Evolutionary conservation across 1,140 invertebrate genomes (phyloP), one percentile per base, ranked within the genome.

Genomic region (Drosophila busckii): DNA sequence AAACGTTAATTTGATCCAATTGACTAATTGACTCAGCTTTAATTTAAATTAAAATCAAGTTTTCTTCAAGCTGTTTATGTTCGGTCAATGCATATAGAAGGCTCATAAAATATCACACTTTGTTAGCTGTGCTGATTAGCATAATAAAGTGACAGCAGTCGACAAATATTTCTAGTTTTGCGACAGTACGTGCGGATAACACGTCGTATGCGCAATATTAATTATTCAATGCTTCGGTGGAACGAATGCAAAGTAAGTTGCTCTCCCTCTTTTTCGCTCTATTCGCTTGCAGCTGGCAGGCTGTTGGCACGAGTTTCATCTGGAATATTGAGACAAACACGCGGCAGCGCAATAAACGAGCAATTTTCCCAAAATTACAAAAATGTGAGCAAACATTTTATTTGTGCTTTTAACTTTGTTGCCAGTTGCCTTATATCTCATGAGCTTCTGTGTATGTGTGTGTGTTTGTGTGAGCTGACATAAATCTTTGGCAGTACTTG

Each of bases 301-400:
- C 22, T 25, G 23, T 16, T 28, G 42, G 6, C 19, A 23, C 63
- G 62, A 68, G 52, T 71, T 71, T 54, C 56, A 80, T 56, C 50
- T 68, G 29, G 48, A 60, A 46, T 45, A 22, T 31, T 32, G 53
- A 37, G 53, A 56, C 45, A 61, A 73, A 58, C 59, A 70, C 68
- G 50, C 44, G 55, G 45, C 12, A 25, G 28, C 28, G 65, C 75
- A 82, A 80, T 82, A 82, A 80, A 66, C 60, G 75, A 55, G 75
- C 65, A 62, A 80, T 82, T 80, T 70, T 70, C 28, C 16, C 44
- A 54, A 80, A 82, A 80, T 80, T 82, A 80, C 75, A 80, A 80
- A 80, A 82, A 82, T 80, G 69, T 75, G 60, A 82, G 75, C 55
- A 80, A 70, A 80, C 75, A 80, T 80, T 80, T 80, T 80, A 80